These are phyloP conservation scores for Atrichornis clamosus DNA, from an alignment of 2,113 vertebrate genomes.

Conservation along the genomic window DNA sequence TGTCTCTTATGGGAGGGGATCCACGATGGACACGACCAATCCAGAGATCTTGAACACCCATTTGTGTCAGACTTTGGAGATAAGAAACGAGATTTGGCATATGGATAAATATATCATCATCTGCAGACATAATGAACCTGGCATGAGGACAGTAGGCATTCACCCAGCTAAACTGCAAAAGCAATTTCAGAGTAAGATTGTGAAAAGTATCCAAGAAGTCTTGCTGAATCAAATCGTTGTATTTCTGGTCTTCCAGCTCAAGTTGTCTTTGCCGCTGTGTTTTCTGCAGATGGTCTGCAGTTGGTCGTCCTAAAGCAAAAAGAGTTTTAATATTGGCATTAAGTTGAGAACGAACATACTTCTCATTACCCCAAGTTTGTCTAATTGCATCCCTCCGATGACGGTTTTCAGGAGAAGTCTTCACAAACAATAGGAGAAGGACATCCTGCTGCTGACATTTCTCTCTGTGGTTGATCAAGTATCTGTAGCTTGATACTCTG, in stretches of 20 bases:
- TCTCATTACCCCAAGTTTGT: constrained; percentile 89
- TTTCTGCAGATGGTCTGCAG: background rate
- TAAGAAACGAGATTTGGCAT: constrained; percentile 88
- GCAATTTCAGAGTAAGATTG: constrained; percentile 89
- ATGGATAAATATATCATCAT: constrained; percentile 94
- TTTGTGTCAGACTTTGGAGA: constrained; percentile 73
- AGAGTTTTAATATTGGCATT: constrained; percentile 82
- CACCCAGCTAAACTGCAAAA: constrained; percentile 90
- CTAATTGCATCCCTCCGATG: constrained; percentile 81
- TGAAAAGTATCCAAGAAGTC: constrained; percentile 91
- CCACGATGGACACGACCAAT: constrained; percentile 88
- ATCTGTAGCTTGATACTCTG: constrained; percentile 65
- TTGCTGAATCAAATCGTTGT: constrained; percentile 88
- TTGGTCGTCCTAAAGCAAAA: constrained; percentile 81
- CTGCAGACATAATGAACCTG: constrained; percentile 90
- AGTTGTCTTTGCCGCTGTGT: constrained; percentile 68
- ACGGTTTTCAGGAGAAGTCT: constrained; percentile 84
- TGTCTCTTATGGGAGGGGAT: constrained; percentile 82
- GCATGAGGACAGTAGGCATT: constrained; percentile 85
- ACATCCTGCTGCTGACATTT: constrained; percentile 81
- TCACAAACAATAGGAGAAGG: constrained; percentile 88
- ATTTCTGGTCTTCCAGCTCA: constrained; percentile 72
- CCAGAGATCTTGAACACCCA: constrained; percentile 82
- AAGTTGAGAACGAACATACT: constrained; percentile 69
- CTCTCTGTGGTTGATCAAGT: constrained; percentile 83